Base-by-base conservation (phyloP, 2,797 vertebrate species). In the Sphaeramia orbicularis region DNA sequence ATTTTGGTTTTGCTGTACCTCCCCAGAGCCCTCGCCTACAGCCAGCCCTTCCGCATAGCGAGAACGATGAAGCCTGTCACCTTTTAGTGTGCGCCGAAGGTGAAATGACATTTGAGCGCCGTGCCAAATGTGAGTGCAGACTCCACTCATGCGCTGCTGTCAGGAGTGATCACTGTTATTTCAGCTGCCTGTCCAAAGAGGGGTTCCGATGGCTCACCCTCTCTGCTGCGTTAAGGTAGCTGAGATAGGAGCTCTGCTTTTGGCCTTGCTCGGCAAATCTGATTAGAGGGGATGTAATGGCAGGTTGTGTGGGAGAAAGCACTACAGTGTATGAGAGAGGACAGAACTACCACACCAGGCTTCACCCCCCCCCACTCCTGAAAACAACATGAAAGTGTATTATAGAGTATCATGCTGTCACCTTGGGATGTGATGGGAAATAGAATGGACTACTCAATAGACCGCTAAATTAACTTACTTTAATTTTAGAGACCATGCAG, bases 161-260 rank as follows among this genome's bases (percentile, higher is more conserved):
- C 91, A 85, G 77, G 77, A 86, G 63, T 74, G 83, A 92, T 90
- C 87, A 88, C 82, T 80, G 84, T 90, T 91, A 90, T 89, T 88
- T 78, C 76, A 70, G 82, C 74, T 38, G 70, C 76, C 72, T 30
- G 68, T 84, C 79, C 78, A 79, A 70, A 83, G 69, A 80, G 51
- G 40, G 78, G 53, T 59, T 67, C 53, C 21, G 40, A 69, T 56
- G 62, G 76, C 74, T 81, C 65, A 7, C 49, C 79, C 64, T 59
- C 55, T 47, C 47, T 15, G 40, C 83, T 38, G 65, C 51, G 51
- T 86, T 74, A 63, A 75, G 73, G 62, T 44, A 53, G 80, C 60
- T 18, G 8, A 77, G 85, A 78, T 42, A 32, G 70, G 66, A 79
- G 67, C 77, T 74, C 72, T 30, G 68, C 70, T 55, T 85, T 80